Conservation (phyloP, 2,888 invertebrate species). For the Folsomia manolachei region DNA sequence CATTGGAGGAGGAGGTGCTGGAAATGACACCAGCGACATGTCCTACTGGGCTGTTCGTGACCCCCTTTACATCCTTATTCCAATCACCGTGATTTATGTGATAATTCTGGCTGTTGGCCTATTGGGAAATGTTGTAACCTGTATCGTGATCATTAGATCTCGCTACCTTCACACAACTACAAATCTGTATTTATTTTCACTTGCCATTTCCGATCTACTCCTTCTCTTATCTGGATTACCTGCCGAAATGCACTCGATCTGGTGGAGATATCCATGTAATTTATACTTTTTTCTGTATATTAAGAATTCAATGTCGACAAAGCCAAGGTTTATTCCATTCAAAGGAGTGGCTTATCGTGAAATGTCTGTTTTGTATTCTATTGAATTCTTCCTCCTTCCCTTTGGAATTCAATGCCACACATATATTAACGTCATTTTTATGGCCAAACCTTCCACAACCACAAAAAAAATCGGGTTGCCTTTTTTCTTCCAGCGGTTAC, state of each 20-base stretch:
- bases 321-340: not conserved
- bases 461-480: too few species aligned
- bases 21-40: not conserved
- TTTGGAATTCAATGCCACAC: too few species aligned
- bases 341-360: too few species aligned
- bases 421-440: too few species aligned
- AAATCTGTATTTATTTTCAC: slow-evolving; percentile 58
- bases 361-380: slow-evolving; percentile 1
- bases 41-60: slow-evolving; percentile 49
- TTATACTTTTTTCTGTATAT: too few species aligned
- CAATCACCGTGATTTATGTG: slow-evolving; percentile 55
- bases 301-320: slow-evolving; percentile 2
- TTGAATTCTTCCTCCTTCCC: not conserved
- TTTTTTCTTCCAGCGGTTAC: not conserved
- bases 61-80: slow-evolving; percentile 48
- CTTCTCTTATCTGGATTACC: slow-evolving; percentile 76
- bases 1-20: too few species aligned
- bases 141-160: slow-evolving; percentile 57
- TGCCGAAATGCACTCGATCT: slow-evolving; percentile 61
- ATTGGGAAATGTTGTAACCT: slow-evolving; percentile 58
- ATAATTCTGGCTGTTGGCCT: slow-evolving; percentile 57
- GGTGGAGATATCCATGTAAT: slow-evolving; percentile 49
- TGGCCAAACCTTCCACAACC: not conserved
- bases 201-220: slow-evolving; percentile 71
- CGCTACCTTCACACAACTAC: slow-evolving; percentile 59